Percentiles rank a stretch among this genome's conserved stretches.
phyloP scores from a whole-genome alignment of 2,113 vertebrate genomes.

The Mungos mungo region DNA sequence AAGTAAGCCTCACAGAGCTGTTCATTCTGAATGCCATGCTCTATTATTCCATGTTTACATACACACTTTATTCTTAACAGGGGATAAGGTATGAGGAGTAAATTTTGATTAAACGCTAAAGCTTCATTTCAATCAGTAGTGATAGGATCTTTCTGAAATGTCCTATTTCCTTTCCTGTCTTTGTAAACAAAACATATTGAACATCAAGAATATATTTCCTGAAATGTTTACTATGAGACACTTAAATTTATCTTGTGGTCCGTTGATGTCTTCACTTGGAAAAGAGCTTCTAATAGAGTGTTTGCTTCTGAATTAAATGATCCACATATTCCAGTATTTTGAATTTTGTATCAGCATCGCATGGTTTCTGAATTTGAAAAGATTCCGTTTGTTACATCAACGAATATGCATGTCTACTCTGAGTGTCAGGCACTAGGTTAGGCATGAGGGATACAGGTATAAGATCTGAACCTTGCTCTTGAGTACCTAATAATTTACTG shows the following conservation, averaged over 20 bases:
- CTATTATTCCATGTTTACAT: neutral
- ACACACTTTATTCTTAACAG: neutral
- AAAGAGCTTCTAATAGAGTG: neutral
- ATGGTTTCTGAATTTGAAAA: neutral
- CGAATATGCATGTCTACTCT: neutral
- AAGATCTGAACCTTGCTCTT: neutral
- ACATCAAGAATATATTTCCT: neutral
- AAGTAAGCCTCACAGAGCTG: neutral
- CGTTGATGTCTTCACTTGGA: neutral
- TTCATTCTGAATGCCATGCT: neutral
- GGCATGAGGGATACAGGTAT: neutral
- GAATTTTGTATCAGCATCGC: neutral
- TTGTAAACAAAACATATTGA: neutral
- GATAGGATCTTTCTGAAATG: neutral
- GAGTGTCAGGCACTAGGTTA: neutral
- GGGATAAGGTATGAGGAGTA: neutral
- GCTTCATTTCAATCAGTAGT: neutral
- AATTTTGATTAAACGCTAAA: neutral
- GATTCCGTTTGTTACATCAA: neutral
- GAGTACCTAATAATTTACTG: neutral
- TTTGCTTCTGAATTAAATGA: neutral
- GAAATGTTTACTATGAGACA: neutral
- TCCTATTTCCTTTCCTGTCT: neutral
- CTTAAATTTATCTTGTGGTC: neutral
- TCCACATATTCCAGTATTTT: neutral